Evolutionary conservation across 2,888 invertebrate species (phyloP), one percentile per base, ranked within the genome.

Genomic region (Schizotus pectinicornis): DNA sequence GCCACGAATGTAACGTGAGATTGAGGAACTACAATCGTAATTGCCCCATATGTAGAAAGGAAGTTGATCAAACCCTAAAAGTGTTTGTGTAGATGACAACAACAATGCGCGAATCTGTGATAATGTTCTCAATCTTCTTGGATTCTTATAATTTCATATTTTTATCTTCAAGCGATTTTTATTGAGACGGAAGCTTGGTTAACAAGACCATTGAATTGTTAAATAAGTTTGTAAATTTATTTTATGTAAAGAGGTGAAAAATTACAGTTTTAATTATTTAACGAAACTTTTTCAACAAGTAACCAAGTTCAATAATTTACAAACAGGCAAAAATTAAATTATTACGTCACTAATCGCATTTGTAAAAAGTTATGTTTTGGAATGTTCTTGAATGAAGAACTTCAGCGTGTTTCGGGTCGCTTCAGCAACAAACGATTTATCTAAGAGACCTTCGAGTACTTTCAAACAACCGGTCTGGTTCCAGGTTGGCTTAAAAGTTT

Each of bases 401-500:
- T 80, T 81, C 2, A 86, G 67, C 0, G 82, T 80, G 58, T 82
- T 79, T 67, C 78, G 82, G 6, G 83, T 83, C 50, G 77, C 71
- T 38, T 76, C 71, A 7, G 84, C 82, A 64, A 87, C 82, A 70
- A 83, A 86, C 51, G 81, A 78, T 69, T 81, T 81, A 61, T 78
- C 78, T 7, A 81, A 74, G n/a, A 83, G 74, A 62, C 80, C 80
- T 69, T 84, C 82, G 2, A 91, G 74, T 0, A 84, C 82, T 6
- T 81, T 71, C 64, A 86, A 83, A 63, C 89, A 88, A 1, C 86
- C 84, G 0, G 85, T 83, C 3, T 88, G 76, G 51, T 86, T 83
- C 85, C 87, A 88, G 0, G 85, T 81, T 6, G 86, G 81, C 67
- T 83, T 84, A 64, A 81, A 83, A 9, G 78, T 79, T 71, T 89